Evolutionary conservation across 2,113 vertebrate genomes (phyloP).

Genomic region (Syrrhaptes paradoxus): DNA sequence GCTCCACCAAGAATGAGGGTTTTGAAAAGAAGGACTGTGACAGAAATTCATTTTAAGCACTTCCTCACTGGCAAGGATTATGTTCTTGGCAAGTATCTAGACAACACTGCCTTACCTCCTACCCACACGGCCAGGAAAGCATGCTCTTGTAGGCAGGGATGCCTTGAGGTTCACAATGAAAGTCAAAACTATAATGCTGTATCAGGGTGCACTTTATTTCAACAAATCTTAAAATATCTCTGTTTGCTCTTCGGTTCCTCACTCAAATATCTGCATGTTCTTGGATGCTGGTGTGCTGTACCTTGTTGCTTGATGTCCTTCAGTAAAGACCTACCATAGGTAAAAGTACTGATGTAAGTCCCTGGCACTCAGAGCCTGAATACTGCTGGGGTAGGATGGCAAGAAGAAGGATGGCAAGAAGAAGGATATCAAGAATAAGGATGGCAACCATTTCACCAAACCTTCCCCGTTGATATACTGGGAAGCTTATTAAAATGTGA

Average conservation of each 20-base stretch:
- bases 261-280: neutral
- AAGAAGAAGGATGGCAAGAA: too few relatives aligned
- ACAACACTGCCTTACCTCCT: neutral
- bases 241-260: neutral
- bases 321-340: neutral
- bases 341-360: neutral
- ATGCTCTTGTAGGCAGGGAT: neutral
- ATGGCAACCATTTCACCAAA: neutral
- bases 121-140: neutral
- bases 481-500: neutral
- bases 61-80: neutral
- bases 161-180: neutral
- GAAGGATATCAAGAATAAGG: too few relatives aligned
- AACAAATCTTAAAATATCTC: neutral
- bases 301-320: neutral
- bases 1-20: neutral
- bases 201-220: neutral
- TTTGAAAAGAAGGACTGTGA: neutral
- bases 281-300: neutral
- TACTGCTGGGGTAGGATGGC: neutral
- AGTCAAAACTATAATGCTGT: neutral
- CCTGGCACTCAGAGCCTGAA: neutral
- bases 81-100: neutral
- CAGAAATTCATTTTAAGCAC: neutral
- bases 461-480: neutral